A percentile compares a stretch with the other conserved stretches of the same genome.
Conservation (phyloP, 2,888 invertebrate species). For the Sphecodes monilicornis region DNA sequence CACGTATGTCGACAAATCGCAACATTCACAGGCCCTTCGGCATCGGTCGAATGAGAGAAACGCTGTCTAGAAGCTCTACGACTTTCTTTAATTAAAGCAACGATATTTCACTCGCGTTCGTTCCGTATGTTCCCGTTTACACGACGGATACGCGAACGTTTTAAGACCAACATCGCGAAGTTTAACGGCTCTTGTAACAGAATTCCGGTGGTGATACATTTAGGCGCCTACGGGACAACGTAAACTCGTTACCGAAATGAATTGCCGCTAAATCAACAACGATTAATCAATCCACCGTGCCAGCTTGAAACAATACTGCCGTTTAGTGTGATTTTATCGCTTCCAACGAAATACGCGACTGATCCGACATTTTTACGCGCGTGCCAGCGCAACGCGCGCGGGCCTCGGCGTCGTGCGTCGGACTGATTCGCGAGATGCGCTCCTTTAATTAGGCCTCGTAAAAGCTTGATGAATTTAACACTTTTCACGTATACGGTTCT, state of each 20-base stretch:
- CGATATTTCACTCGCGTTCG: conserved; percentile 16
- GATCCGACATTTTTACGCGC: conserved; percentile 35
- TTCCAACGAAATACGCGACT: conserved; percentile 8
- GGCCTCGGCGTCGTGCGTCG: not conserved
- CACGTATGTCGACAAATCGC: not conserved
- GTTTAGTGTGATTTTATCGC: conserved; percentile 48
- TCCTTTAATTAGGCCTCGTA: not conserved
- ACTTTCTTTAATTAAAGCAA: not conserved
- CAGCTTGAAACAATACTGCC: conserved; percentile 39
- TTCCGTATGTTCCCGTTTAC: conserved; percentile 28
- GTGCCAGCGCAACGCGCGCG: conserved; percentile 24
- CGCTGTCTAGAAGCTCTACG: not conserved
- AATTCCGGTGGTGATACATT: conserved; percentile 35
- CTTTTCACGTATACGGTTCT: not conserved
- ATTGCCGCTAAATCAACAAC: conserved; percentile 33
- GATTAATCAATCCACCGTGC: conserved; percentile 46
- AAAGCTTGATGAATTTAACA: not conserved
- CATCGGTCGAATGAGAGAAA: not conserved
- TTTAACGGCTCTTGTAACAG: conserved; percentile 38
- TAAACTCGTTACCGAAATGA: conserved; percentile 44
- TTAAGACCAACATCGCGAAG: conserved; percentile 24
- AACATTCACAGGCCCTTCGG: not conserved
- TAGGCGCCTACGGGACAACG: conserved; percentile 25
- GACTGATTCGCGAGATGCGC: not conserved
- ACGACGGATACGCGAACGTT: not conserved